phyloP scores from a whole-genome alignment of 2,888 invertebrate genomes.

The Temnothorax ravouxi region DNA sequence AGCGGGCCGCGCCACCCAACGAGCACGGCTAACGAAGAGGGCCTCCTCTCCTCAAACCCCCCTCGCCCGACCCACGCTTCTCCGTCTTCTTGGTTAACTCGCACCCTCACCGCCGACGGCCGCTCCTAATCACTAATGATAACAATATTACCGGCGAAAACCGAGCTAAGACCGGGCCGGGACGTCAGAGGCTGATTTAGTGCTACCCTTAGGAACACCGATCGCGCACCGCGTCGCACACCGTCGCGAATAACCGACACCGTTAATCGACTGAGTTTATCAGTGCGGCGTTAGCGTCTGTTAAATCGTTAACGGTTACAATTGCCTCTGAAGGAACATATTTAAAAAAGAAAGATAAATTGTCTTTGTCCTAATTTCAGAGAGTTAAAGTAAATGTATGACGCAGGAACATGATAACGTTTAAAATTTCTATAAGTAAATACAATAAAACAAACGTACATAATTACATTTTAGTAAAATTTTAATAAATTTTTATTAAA shows the following conservation, averaged over 20 bases:
- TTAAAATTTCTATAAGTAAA: not conserved
- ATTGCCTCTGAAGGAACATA: not conserved
- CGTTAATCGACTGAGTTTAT: constrained; percentile 47
- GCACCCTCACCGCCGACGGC: constrained; percentile 60
- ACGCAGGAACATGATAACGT: too few relatives aligned
- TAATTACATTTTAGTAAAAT: not conserved
- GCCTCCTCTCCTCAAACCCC: constrained; percentile 39
- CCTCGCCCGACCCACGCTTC: constrained; percentile 51
- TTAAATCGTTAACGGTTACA: constrained; percentile 14
- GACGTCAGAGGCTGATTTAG: constrained; percentile 77
- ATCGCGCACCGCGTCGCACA: constrained; percentile 43
- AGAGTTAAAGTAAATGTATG: not conserved
- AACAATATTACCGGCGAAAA: constrained; percentile 78
- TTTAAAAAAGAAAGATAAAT: not conserved
- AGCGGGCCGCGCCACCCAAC: constrained; percentile 65
- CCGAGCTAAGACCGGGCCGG: constrained; percentile 74
- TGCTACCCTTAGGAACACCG: constrained; percentile 54
- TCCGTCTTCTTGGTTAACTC: constrained; percentile 55
- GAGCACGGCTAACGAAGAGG: constrained; percentile 65
- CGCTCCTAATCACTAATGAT: constrained; percentile 80
- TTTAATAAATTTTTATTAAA: not conserved
- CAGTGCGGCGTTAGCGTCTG: constrained; percentile 29
- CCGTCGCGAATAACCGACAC: constrained; percentile 47
- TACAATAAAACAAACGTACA: not conserved
- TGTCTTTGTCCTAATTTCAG: not conserved